Evolutionary conservation across 1,140 invertebrate genomes (phyloP).

Genomic region (Trypoxylus dichotomus): DNA sequence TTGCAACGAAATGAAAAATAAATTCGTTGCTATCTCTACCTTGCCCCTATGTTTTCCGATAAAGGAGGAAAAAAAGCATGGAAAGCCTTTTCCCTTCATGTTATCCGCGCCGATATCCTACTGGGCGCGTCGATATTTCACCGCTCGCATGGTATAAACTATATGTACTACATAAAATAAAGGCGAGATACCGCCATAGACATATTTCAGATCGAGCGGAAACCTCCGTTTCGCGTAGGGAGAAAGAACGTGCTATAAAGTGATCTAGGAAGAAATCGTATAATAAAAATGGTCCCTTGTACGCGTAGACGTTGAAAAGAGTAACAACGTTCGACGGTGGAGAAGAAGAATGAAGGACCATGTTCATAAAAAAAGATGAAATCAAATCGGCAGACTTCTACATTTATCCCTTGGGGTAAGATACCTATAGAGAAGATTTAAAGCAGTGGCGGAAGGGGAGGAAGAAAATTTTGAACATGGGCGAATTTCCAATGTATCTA

Average conservation of each 20-base stretch:
- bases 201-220: neutral
- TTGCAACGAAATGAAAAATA: constrained; percentile 3
- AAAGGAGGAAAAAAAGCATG: neutral
- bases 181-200: neutral
- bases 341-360: too few species aligned
- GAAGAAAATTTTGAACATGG: too few species aligned
- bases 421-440: too few species aligned
- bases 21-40: neutral
- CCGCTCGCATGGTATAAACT: neutral
- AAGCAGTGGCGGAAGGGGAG: too few species aligned
- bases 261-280: neutral
- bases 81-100: neutral
- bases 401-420: too few species aligned
- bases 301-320: too few species aligned
- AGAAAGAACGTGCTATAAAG: neutral
- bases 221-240: neutral
- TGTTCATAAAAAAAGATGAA: too few species aligned
- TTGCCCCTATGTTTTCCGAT: neutral
- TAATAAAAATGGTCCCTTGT: neutral
- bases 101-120: neutral
- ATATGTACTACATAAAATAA: neutral
- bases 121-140: neutral
- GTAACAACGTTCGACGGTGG: too few species aligned
- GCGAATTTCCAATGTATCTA: too few species aligned
- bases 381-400: too few species aligned